Evolutionary conservation across 2,888 invertebrate species (phyloP), one percentile per base, ranked within the genome.

Genomic region (Meteorus cinctellus): DNA sequence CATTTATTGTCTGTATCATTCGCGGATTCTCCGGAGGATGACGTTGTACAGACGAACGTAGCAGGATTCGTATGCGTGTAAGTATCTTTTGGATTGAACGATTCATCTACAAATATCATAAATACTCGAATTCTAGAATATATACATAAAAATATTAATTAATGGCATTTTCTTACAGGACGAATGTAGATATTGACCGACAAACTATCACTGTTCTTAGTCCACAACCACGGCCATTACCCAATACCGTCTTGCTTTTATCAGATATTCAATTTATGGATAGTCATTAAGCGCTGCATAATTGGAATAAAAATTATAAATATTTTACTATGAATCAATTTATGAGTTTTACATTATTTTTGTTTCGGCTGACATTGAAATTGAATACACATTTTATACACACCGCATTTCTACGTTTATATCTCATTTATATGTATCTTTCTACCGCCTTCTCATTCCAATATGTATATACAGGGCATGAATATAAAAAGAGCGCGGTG

Each of bases 201-300:
- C 96, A 97, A 90, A 93, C 93, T 19, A 92, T 98, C 79, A 98
- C 97, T 41, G 92, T 99, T 29, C 91, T 99, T 51, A 97, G 98
- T 0, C 98, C 98, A 0, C 97, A 98, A 87, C 97, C 98, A 5
- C 93, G 97, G 60, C 98, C 98, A 1, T 90, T 99, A 65, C 98
- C 98, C 31, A 95, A 96, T 89, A 95, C 94, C 4, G 92, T 98
- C 68, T 91, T 98, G 48, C 90, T 99, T 63, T 91, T 97, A 34
- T 97, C 98, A 0, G 98, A 98, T 81, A 91, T 98, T 79, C 97
- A 97, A 87, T 98, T 97, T 89, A 97, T 98, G 96, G 98, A 98
- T 89, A 95, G 94, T 85, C 96, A 96, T 89, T 96, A 91, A 90
- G 8, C 14, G 36, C 10, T 59, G 45, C 6, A 55, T 73, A 51